phyloP scores from a whole-genome alignment of 2,888 invertebrate genomes.

The Stratiomys singularior region DNA sequence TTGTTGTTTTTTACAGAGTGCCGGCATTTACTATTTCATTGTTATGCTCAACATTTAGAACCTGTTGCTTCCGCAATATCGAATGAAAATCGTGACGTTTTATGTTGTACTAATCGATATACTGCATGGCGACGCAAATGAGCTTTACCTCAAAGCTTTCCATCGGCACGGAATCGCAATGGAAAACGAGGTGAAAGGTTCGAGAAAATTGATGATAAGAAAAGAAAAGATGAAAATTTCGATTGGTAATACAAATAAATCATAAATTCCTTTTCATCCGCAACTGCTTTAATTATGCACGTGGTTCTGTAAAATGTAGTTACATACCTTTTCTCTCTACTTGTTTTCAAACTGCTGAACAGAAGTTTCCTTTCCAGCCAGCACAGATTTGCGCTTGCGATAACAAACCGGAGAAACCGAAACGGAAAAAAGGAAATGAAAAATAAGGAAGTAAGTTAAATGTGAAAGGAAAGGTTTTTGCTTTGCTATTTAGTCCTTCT shows the following conservation, averaged over 20 bases:
- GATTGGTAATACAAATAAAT: too few species aligned
- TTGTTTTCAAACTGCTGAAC: too few species aligned
- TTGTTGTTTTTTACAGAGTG: background rate
- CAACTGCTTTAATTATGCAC: too few species aligned
- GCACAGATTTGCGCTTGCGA: too few species aligned
- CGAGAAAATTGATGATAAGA: too few species aligned
- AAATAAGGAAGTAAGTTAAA: constrained; percentile 30
- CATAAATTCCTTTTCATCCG: too few species aligned
- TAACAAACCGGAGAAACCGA: background rate
- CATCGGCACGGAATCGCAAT: background rate
- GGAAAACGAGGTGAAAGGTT: background rate
- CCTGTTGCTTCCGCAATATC: constrained; percentile 21
- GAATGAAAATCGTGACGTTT: constrained; percentile 15
- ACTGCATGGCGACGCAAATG: constrained; percentile 24
- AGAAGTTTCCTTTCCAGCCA: too few species aligned
- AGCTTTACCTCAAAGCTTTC: background rate
- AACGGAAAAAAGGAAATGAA: constrained; percentile 28
- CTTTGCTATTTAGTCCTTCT: background rate
- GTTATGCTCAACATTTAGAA: background rate
- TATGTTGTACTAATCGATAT: constrained; percentile 34
- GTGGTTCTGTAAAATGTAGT: too few species aligned
- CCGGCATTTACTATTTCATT: background rate
- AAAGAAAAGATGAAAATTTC: too few species aligned
- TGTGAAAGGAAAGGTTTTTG: background rate
- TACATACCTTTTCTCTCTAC: too few species aligned